Percentiles rank a stretch among this genome's conserved stretches.
Evolutionary conservation across 2,888 invertebrate genomes (phyloP).

Genomic region (Caenorhabditis sp.): DNA sequence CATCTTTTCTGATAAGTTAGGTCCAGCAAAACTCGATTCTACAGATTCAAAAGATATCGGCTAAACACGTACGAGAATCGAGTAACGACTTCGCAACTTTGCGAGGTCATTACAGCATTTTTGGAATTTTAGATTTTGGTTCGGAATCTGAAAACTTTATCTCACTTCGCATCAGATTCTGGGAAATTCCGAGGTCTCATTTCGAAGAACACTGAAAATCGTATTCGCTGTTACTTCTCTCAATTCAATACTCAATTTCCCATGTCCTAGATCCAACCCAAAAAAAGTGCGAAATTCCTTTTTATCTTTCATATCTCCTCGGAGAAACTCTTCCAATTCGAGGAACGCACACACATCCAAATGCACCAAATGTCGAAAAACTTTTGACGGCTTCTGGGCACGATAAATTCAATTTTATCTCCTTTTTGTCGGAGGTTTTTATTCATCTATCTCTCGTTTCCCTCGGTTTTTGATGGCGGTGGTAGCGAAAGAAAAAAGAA

Average conservation of each 20-base stretch:
- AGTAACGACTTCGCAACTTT: too few relatives aligned
- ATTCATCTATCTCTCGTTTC: slow-evolving; percentile 22
- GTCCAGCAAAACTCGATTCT: too few relatives aligned
- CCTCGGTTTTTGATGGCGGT: slow-evolving; percentile 21
- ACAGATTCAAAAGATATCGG: too few relatives aligned
- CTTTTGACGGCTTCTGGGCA: slow-evolving; percentile 18
- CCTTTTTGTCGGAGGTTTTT: slow-evolving; percentile 8
- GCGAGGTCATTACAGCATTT: too few relatives aligned
- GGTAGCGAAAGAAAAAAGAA: background rate
- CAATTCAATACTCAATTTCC: too few relatives aligned
- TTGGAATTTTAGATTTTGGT: too few relatives aligned
- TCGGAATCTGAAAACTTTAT: too few relatives aligned
- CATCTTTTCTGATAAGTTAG: background rate
- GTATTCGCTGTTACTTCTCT: too few relatives aligned
- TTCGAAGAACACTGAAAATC: too few relatives aligned
- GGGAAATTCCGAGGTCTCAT: too few relatives aligned
- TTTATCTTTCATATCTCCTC: background rate
- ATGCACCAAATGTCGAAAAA: slow-evolving; percentile 20
- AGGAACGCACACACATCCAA: slow-evolving; percentile 37
- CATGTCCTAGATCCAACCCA: background rate
- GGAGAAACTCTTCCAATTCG: slow-evolving; percentile 20
- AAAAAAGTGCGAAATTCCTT: background rate
- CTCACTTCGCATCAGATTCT: too few relatives aligned
- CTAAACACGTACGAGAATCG: too few relatives aligned
- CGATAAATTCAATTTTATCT: slow-evolving; percentile 34